phyloP scores from a whole-genome alignment of 1,140 invertebrate genomes.

The Drosophila orena region DNA sequence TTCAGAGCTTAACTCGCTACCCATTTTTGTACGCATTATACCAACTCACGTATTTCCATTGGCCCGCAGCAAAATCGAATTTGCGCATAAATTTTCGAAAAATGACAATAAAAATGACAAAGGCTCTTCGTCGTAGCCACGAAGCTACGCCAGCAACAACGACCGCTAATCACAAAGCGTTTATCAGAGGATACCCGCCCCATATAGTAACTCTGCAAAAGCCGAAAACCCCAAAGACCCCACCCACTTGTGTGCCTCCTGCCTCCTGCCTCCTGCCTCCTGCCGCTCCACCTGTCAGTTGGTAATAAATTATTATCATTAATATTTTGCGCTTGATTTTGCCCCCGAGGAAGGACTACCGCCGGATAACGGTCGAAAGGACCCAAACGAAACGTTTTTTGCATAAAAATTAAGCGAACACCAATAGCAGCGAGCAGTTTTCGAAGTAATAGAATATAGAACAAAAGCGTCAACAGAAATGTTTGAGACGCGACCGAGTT shows the following conservation, averaged over 20 bases:
- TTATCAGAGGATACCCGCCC: conserved; percentile 51
- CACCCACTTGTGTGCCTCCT: conserved; percentile 3
- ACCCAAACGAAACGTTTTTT: conserved; percentile 60
- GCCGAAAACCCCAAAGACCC: not conserved
- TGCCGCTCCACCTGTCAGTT: conserved; percentile 61
- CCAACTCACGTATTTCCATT: conserved; percentile 39
- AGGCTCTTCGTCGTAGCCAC: conserved; percentile 28
- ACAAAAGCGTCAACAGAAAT: conserved; percentile 72
- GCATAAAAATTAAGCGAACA: conserved; percentile 68
- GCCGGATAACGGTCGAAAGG: conserved; percentile 21
- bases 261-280: not conserved
- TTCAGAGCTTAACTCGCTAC: conserved; percentile 4
- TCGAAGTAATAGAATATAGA: conserved; percentile 64
- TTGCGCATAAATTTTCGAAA: conserved; percentile 70
- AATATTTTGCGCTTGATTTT: conserved; percentile 77
- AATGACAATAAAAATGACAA: conserved; percentile 71
- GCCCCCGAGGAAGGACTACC: conserved; percentile 29
- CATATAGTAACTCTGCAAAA: conserved; percentile 21
- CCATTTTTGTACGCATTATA: conserved; percentile 19
- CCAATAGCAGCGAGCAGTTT: conserved; percentile 15
- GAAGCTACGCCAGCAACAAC: conserved; percentile 36
- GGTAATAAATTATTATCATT: conserved; percentile 78
- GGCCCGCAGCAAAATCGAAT: conserved; percentile 47
- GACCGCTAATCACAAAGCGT: conserved; percentile 72
- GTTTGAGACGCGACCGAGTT: conserved; percentile 53